These are phyloP conservation scores for Apodemia duryi DNA, from an alignment of 2,888 invertebrate species.

Conservation along the genomic window DNA sequence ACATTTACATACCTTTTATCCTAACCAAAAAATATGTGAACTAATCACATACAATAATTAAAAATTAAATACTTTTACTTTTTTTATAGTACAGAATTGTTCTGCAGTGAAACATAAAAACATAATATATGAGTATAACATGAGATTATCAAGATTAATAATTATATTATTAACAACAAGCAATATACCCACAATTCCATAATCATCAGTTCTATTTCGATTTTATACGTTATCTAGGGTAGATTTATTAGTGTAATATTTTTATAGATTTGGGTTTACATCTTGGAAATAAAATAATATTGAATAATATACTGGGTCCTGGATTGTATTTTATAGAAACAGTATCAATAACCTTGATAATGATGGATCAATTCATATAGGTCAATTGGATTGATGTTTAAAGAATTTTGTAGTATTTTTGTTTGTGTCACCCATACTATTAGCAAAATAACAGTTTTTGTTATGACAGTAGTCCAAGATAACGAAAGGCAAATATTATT, in stretches of 20 bases:
- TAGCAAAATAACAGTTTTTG: no score
- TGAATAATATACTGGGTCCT: background rate
- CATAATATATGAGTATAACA: background rate
- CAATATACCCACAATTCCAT: background rate
- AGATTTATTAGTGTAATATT: background rate
- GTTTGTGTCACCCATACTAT: no score
- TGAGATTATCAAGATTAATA: background rate
- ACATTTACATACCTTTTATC: background rate
- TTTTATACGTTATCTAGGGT: background rate
- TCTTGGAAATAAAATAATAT: background rate
- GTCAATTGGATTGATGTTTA: background rate
- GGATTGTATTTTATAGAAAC: background rate
- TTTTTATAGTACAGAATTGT: background rate
- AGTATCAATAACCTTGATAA: background rate
- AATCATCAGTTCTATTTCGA: background rate
- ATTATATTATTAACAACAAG: conserved; percentile 1
- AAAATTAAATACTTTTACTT: background rate
- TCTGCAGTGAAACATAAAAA: background rate
- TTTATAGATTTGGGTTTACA: background rate
- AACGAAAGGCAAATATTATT: no score
- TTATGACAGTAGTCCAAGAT: no score
- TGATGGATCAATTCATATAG: background rate
- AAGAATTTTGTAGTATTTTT: background rate
- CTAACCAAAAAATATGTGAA: background rate
- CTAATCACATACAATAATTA: background rate